Conservation (phyloP, 2,113 vertebrate species). For the Sclerurus mexicanus region DNA sequence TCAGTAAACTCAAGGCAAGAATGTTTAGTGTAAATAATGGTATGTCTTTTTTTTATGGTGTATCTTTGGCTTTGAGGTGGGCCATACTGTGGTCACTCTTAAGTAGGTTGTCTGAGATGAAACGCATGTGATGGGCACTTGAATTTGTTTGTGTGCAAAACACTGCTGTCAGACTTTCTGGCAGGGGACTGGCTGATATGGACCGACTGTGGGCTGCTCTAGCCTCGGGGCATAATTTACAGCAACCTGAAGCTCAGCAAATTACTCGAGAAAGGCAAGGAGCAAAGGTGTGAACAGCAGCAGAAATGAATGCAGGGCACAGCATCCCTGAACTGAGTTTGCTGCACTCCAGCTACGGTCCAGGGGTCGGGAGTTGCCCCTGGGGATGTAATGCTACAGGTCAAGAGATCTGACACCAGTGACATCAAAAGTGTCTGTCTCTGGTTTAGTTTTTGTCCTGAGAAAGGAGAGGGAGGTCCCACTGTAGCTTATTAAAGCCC, state of each 20-base stretch:
- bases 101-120: not conserved
- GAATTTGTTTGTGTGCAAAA: not conserved
- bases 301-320: not conserved
- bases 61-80: not conserved
- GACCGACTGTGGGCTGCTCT: not conserved
- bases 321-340: not conserved
- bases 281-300: not conserved
- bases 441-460: not conserved
- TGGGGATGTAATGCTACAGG: not conserved
- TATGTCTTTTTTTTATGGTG: not conserved
- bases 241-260: not conserved
- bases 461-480: not conserved
- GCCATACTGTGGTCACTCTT: not conserved
- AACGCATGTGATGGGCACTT: not conserved
- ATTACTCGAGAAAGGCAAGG: not conserved
- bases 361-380: not conserved
- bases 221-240: not conserved
- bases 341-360: not conserved
- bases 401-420: not conserved
- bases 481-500: not conserved
- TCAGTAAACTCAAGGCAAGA: not conserved
- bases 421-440: not conserved
- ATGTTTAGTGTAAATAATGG: not conserved
- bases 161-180: not conserved
- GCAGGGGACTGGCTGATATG: not conserved